These are phyloP conservation scores for Sebastes taczanowskii DNA, from an alignment of 2,797 vertebrate genomes.

Conservation along the genomic window DNA sequence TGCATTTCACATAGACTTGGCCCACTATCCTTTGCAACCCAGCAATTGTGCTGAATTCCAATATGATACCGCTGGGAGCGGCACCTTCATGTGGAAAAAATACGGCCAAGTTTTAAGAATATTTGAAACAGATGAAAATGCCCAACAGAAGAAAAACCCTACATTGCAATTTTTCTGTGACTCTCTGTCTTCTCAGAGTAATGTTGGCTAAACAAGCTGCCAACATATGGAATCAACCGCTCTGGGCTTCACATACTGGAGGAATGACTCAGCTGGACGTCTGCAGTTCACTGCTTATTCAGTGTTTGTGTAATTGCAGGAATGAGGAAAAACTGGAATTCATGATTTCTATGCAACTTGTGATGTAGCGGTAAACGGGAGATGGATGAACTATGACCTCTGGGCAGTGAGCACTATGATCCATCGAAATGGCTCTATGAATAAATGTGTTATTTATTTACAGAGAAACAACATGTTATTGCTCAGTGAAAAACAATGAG, in stretches of 20 bases:
- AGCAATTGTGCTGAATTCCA: not conserved
- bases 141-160: not conserved
- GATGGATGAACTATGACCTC: not conserved
- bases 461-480: not conserved
- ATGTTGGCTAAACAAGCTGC: not conserved
- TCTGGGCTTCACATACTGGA: not conserved
- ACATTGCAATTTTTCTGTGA: not conserved
- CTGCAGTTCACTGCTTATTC: not conserved
- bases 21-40: not conserved
- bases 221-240: not conserved
- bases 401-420: not conserved
- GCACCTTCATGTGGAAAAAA: not conserved
- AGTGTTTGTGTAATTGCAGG: not conserved
- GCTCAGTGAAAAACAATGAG: constrained; percentile 2
- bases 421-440: not conserved
- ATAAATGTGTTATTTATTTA: no score
- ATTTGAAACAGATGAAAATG: not conserved
- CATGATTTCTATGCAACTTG: not conserved
- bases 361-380: not conserved
- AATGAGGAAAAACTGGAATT: not conserved
- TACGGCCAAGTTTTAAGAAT: not conserved
- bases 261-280: not conserved
- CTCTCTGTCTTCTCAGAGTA: not conserved
- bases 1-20: not conserved
- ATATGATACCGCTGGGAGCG: not conserved